These are phyloP conservation scores for Chloropsis hardwickii DNA, from an alignment of 2,113 vertebrate species.

Conservation along the genomic window DNA sequence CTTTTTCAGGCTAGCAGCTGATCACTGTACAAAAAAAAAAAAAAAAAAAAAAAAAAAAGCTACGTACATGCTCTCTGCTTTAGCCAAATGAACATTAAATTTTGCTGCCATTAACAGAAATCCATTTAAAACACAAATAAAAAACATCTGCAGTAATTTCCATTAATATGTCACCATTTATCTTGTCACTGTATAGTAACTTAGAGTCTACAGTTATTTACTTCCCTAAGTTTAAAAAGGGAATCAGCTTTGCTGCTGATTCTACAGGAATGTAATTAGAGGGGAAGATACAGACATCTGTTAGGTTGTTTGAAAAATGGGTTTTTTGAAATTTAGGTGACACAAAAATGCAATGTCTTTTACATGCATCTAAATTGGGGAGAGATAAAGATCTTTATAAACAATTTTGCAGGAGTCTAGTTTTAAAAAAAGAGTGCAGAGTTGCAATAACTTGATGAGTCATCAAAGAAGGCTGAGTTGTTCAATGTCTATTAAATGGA, in stretches of 20 bases:
- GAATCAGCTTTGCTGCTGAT: background rate
- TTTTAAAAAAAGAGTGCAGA: background rate
- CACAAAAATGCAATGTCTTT: background rate
- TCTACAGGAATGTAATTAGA: background rate
- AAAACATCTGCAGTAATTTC: conserved; percentile 6
- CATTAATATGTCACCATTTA: conserved; percentile 1
- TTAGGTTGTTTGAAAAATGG: background rate
- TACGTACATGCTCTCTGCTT: background rate
- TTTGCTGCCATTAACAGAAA: background rate
- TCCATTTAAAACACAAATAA: background rate
- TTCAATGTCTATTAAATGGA: background rate
- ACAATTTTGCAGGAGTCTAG: background rate
- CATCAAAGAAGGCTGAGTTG: background rate
- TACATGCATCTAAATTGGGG: background rate
- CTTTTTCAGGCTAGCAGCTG: background rate
- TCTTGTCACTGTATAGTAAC: background rate
- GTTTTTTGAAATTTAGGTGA: background rate
- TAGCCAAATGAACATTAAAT: background rate
- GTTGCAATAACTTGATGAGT: background rate
- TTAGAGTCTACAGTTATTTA: background rate
- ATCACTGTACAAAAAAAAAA: background rate
- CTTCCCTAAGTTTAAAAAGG: background rate
- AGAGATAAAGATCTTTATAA: background rate
- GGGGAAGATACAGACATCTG: background rate
- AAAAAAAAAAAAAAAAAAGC: no score